Percentiles rank a stretch among this genome's conserved stretches.
These are phyloP conservation scores for Metaphire vulgaris DNA, from an alignment of 1,140 invertebrate genomes.

Conservation along the genomic window DNA sequence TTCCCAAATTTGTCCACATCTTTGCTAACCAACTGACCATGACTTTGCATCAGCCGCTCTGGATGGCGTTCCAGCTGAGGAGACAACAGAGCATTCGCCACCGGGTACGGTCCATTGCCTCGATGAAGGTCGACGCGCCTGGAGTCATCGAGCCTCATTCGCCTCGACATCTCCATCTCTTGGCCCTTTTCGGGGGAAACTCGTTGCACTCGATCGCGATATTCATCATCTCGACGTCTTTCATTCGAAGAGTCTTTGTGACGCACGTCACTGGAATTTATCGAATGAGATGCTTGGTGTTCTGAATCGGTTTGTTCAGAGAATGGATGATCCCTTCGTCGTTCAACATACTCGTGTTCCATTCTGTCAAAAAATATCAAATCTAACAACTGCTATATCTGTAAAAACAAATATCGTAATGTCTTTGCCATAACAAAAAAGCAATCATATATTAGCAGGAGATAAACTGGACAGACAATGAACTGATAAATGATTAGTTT, in stretches of 20 bases:
- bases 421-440: too few relatives aligned
- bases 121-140: neutral
- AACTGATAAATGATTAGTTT: too few relatives aligned
- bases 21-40: constrained; percentile 6
- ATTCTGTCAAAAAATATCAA: too few relatives aligned
- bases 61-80: constrained; percentile 14
- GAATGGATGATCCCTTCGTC: neutral
- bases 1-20: constrained; percentile 21
- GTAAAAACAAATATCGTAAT: too few relatives aligned
- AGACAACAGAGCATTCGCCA: neutral
- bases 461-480: too few relatives aligned
- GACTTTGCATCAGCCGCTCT: constrained; percentile 26
- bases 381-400: too few relatives aligned
- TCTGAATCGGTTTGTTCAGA: neutral
- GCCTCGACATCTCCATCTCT: neutral
- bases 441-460: too few relatives aligned
- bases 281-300: neutral
- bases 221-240: neutral
- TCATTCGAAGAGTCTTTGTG: neutral
- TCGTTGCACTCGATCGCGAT: neutral
- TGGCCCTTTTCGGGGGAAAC: neutral
- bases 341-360: too few relatives aligned
- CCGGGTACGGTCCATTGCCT: neutral
- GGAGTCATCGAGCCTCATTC: neutral
- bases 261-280: neutral